Percentiles rank a stretch among this genome's conserved stretches.
phyloP scores from a whole-genome alignment of 2,888 invertebrate genomes.

The Lamellibrachia columna region DNA sequence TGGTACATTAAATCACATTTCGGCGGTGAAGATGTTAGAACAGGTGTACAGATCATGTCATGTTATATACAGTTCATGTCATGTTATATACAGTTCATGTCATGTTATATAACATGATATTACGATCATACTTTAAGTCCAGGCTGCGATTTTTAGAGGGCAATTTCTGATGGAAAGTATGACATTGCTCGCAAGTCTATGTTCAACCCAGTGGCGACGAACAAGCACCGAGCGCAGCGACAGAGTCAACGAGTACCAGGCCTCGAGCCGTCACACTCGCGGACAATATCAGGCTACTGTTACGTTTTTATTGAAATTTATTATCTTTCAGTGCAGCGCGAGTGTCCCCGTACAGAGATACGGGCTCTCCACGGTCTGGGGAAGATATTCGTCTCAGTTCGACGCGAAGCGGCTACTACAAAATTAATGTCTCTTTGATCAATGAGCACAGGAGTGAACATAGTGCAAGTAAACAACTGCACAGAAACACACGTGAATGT shows the following conservation, averaged over 20 bases:
- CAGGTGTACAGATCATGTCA: no score
- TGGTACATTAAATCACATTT: no score
- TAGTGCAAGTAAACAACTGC: no score
- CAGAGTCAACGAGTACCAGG: not conserved
- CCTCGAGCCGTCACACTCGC: not conserved
- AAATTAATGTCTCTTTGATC: not conserved
- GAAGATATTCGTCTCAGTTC: not conserved
- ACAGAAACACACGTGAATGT: not conserved
- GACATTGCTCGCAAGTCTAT: no score
- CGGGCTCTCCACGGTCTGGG: not conserved
- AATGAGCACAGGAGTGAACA: not conserved
- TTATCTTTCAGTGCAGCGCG: not conserved
- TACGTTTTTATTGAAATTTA: constrained; percentile 12
- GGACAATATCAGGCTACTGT: not conserved
- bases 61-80: no score
- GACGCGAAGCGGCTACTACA: not conserved
- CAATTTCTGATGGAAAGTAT: no score
- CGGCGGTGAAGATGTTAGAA: no score
- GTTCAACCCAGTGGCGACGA: no score
- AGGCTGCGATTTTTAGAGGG: no score
- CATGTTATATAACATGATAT: no score
- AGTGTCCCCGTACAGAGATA: not conserved
- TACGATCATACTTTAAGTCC: no score
- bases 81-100: no score
- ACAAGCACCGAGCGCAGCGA: not conserved